phyloP scores from a whole-genome alignment of 2,888 invertebrate genomes.

The Helobdella robusta region DNA sequence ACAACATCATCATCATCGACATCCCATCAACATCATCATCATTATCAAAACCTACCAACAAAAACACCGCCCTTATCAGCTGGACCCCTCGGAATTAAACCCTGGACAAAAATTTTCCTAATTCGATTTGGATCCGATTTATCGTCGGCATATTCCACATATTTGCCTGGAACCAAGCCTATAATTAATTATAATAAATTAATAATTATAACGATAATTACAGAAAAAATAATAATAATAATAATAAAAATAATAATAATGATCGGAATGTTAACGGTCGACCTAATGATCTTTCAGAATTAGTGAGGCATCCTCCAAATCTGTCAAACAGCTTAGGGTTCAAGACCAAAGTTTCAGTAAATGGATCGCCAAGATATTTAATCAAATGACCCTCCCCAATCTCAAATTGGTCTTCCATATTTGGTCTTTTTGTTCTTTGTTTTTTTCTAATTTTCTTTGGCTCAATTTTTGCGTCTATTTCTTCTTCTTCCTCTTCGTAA shows the following conservation, averaged over 20 bases:
- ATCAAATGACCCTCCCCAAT: constrained; percentile 9
- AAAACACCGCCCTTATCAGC: constrained; percentile 61
- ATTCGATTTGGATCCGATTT: neutral
- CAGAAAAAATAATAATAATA: neutral
- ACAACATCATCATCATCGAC: too few relatives aligned
- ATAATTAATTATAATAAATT: too few relatives aligned
- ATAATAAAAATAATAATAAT: neutral
- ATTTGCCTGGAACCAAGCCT: constrained; percentile 14
- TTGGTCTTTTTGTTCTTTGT: neutral
- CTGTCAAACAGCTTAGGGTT: constrained; percentile 1
- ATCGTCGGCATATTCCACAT: neutral
- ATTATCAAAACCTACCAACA: constrained; percentile 56
- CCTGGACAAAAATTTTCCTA: constrained; percentile 54
- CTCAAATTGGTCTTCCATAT: constrained; percentile 10
- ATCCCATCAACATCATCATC: too few relatives aligned
- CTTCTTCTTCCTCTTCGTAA: neutral
- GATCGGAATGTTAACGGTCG: neutral
- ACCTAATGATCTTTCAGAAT: constrained; percentile 9
- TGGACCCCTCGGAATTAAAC: constrained; percentile 62
- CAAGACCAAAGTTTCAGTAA: neutral
- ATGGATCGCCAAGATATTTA: neutral
- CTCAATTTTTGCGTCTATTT: neutral
- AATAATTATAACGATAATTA: too few relatives aligned
- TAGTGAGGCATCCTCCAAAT: neutral
- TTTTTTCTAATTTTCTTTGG: neutral